Evolutionary conservation across 2,888 invertebrate species (phyloP).

Genomic region (Scaeva pyrastri): DNA sequence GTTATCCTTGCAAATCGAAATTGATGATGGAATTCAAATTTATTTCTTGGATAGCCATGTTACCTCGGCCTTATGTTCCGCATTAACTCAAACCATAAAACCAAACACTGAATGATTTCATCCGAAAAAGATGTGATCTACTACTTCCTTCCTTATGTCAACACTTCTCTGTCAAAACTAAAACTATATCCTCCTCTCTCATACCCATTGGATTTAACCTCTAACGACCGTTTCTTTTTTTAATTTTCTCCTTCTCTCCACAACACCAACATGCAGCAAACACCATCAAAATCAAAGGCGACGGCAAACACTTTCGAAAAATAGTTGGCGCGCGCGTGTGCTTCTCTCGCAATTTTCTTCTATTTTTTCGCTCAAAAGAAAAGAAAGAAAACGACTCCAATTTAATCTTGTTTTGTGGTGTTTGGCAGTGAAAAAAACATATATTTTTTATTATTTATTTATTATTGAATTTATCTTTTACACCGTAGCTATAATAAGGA

Average conservation of each 20-base stretch:
- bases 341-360: conserved; percentile 54
- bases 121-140: neutral
- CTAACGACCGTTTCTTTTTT: conserved; percentile 44
- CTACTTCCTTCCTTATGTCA: neutral
- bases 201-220: neutral
- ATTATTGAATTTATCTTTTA: conserved; percentile 38
- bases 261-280: neutral
- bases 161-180: conserved; percentile 56
- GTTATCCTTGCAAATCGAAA: no score
- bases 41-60: no score
- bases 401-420: conserved; percentile 64
- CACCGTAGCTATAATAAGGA: neutral
- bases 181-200: conserved; percentile 28
- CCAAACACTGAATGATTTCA: neutral
- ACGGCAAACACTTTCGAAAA: conserved; percentile 65
- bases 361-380: conserved; percentile 28
- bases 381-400: conserved; percentile 32
- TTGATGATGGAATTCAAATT: no score
- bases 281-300: conserved; percentile 8
- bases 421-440: conserved; percentile 49
- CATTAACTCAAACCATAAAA: neutral
- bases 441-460: conserved; percentile 65
- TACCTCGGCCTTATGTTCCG: no score
- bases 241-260: conserved; percentile 52
- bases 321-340: conserved; percentile 74